Evolutionary conservation across 1,140 invertebrate genomes (phyloP), one percentile per base, ranked within the genome.

Genomic region (Drusus annulatus): DNA sequence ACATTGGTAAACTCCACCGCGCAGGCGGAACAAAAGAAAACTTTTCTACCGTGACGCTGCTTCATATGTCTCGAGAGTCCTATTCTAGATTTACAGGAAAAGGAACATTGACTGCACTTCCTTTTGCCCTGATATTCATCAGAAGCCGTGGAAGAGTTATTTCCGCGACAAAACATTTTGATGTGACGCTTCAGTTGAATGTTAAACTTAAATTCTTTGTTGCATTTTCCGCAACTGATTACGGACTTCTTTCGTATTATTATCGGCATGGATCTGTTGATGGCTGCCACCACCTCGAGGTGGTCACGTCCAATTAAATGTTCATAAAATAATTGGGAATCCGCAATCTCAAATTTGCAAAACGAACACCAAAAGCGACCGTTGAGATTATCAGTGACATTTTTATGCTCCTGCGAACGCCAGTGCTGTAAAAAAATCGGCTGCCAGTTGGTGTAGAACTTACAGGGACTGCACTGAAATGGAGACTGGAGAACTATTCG

Each of bases 401-500:
- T 36, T 45, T 85, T 84, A 80, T 97, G 96, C 15, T 90, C 87
- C 0, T 89, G 84, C 6, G 94, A 94, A 25, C 89, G 88, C 93
- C 96, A 95, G 85, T 97, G 96, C 13, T 90, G 88, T 84, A 95
- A 88, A 84, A 97, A 96, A 62, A 93, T 90, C 21, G 92, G 88
- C 25, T 94, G 90, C 65, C 92, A 93, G 86, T 97, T 96, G 83
- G 94, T 95, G 87, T 96, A 97, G 87, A 96, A 97, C 60, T 92
- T 92, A 87, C 96, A 98, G 1, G 94, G 89, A 21, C 91, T 91
- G 85, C 96, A 98, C 86, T 96, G 96, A 85, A 94, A 97, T 0
- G 95, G 95, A 76, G 94, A 94, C 83, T 96, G 93, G 50, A 92
- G 90, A 1, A 96, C 93, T 83, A 96, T 93, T 80, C 92, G 92